phyloP scores from a whole-genome alignment of 2,888 invertebrate genomes.

The Tenthredo amoena region DNA sequence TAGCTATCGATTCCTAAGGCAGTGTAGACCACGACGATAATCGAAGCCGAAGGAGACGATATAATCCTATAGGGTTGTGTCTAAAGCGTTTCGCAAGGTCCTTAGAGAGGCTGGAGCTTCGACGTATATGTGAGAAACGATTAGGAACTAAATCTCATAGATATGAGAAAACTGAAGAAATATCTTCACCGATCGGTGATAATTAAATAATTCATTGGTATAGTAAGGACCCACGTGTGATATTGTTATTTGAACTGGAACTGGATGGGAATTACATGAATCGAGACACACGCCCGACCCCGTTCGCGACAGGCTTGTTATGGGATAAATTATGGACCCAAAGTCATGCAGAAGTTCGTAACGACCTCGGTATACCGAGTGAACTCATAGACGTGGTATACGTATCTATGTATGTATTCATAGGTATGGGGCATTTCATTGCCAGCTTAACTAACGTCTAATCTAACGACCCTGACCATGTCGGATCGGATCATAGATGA shows the following conservation, averaged over 20 bases:
- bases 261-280: conserved; percentile 1
- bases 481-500: not conserved
- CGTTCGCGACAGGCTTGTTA: conserved; percentile 21
- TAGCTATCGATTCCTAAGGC: conserved; percentile 28
- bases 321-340: conserved; percentile 39
- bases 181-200: not conserved
- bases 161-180: not conserved
- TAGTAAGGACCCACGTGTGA: not conserved
- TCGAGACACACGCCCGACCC: conserved; percentile 18
- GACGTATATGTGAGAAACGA: not conserved
- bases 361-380: conserved; percentile 19
- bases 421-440: not conserved
- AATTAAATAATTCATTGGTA: too few species aligned
- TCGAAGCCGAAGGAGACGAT: conserved; percentile 32
- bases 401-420: not conserved
- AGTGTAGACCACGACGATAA: conserved; percentile 11
- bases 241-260: not conserved
- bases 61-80: conserved; percentile 7
- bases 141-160: not conserved
- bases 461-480: not conserved
- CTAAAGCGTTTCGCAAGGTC: not conserved
- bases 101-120: not conserved
- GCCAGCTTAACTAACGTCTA: not conserved
- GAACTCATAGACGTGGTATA: not conserved
- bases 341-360: conserved; percentile 41